Percentiles rank a stretch among this genome's conserved stretches.
Conservation (phyloP, 1,140 invertebrate species). For the Daktulosphaira vitifoliae region DNA sequence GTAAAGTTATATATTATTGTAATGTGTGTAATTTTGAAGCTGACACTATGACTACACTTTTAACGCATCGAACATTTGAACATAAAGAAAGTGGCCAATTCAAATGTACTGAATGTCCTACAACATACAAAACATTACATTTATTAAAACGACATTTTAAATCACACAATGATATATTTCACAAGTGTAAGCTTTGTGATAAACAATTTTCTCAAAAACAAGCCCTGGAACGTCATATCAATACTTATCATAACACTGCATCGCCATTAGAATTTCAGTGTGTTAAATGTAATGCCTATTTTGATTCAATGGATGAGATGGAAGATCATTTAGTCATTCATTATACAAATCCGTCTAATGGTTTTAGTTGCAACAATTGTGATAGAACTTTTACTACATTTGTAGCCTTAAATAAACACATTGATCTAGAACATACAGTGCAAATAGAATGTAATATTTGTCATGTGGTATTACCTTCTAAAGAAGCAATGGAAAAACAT, state of each 20-base stretch:
- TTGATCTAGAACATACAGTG: slow-evolving; percentile 8
- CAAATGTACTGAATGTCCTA: slow-evolving; percentile 3
- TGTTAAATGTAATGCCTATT: slow-evolving; percentile 24
- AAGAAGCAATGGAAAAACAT: slow-evolving; percentile 27
- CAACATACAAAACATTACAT: background rate
- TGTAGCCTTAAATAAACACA: slow-evolving; percentile 1
- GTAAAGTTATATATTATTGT: slow-evolving; percentile 23
- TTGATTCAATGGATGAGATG: slow-evolving; percentile 20
- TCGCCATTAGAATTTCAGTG: slow-evolving; percentile 22
- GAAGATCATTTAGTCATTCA: slow-evolving; percentile 23
- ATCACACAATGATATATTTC: background rate
- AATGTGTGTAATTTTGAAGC: slow-evolving; percentile 3
- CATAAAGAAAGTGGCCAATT: background rate
- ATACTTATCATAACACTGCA: background rate
- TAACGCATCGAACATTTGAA: background rate
- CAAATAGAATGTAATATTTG: slow-evolving; percentile 22
- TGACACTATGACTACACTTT: background rate
- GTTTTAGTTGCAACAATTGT: slow-evolving; percentile 16
- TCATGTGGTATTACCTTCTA: slow-evolving; percentile 10
- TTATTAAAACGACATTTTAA: background rate
- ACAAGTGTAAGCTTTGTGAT: slow-evolving; percentile 14
- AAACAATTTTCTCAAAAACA: slow-evolving; percentile 16
- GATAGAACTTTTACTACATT: background rate
- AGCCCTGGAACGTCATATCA: slow-evolving; percentile 6
- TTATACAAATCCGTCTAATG: slow-evolving; percentile 5